Percentiles rank a stretch among this genome's conserved stretches.
These are phyloP conservation scores for Globia sparganii DNA, from an alignment of 2,888 invertebrate genomes.

Conservation along the genomic window DNA sequence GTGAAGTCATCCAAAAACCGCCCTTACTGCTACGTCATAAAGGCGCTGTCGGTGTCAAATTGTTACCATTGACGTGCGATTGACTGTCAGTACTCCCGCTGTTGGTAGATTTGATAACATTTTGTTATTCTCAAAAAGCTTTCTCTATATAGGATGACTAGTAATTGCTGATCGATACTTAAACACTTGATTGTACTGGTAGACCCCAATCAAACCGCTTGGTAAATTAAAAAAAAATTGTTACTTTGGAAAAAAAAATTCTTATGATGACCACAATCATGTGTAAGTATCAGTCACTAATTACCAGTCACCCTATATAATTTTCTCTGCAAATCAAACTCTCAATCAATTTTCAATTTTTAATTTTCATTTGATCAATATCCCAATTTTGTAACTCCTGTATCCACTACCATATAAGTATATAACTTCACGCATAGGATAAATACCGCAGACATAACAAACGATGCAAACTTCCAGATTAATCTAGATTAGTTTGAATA, in stretches of 20 bases:
- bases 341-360: slow-evolving; percentile 19
- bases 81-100: not conserved
- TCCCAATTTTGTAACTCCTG: not conserved
- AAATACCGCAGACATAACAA: slow-evolving; percentile 5
- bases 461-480: slow-evolving; percentile 17
- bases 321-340: not conserved
- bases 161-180: not conserved
- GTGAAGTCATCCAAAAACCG: not conserved
- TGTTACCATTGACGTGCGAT: not conserved
- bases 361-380: too few relatives aligned
- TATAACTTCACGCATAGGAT: slow-evolving; percentile 17
- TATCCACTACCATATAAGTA: slow-evolving; percentile 1
- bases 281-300: not conserved
- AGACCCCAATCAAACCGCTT: not conserved
- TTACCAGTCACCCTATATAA: not conserved
- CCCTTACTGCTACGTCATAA: not conserved
- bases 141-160: not conserved
- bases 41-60: not conserved
- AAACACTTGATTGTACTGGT: not conserved
- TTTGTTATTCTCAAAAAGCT: not conserved
- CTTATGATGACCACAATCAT: not conserved
- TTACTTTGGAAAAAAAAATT: not conserved
- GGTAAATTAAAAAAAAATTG: not conserved
- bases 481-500: slow-evolving; percentile 40
- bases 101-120: too few relatives aligned